These are phyloP conservation scores for Loriculus beryllinus DNA, from an alignment of 2,797 vertebrate species.

Conservation along the genomic window DNA sequence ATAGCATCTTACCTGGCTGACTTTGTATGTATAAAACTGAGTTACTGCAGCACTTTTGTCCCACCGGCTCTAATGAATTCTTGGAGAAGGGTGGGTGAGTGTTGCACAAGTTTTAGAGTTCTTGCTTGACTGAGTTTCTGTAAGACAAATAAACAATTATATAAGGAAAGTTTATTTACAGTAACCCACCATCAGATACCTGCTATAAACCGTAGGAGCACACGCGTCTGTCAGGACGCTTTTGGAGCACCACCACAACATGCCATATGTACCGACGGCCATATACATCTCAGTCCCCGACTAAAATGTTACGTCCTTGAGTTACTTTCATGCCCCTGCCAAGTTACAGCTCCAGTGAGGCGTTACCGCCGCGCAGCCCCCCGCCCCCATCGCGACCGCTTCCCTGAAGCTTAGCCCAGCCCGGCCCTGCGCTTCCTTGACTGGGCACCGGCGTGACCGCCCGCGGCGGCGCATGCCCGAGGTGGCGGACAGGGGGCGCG, in stretches of 20 bases:
- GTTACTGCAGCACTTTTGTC: neutral
- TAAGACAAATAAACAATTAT: neutral
- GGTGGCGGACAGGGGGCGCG: neutral
- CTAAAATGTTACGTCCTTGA: accelerated
- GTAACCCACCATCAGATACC: neutral
- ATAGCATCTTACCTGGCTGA: conserved; percentile 23
- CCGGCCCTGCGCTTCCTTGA: neutral
- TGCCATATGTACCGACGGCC: neutral
- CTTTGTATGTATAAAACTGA: neutral
- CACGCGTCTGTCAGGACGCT: neutral
- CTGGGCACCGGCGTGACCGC: neutral
- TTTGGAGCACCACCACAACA: accelerated
- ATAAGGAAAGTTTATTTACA: neutral
- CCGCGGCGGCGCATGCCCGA: neutral
- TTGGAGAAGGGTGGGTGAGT: neutral
- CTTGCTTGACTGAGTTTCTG: neutral
- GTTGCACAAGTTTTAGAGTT: neutral
- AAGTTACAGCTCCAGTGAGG: neutral
- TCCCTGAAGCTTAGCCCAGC: too few species aligned
- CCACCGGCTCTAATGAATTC: neutral
- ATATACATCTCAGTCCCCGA: accelerated
- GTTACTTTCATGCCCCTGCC: neutral
- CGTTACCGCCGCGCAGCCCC: neutral
- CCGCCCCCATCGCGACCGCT: too few species aligned
- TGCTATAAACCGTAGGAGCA: neutral